Evolutionary conservation across 2,113 vertebrate species (phyloP), one percentile per base, ranked within the genome.

Genomic region (Calidris pugnax): DNA sequence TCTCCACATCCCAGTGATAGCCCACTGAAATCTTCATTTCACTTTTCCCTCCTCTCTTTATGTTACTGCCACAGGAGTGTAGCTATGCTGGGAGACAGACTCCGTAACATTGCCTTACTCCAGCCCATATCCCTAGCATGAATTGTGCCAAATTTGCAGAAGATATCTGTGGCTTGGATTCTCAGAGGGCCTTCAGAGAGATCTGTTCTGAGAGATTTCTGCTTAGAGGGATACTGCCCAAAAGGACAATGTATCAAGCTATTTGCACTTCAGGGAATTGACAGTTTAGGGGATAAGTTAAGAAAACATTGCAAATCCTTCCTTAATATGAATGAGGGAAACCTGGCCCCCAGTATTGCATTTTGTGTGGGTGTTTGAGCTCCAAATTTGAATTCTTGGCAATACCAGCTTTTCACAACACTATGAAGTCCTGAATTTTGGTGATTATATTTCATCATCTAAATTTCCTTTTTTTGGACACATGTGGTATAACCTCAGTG

Each of bases 401-500:
- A 39, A n/a, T 51, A 5, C 1, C 50, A 77, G 17, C 5, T 77
- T 71, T 15, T 80, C 35, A 76, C 4, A 81, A 10, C 11, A 37
- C 24, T 89, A 24, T 50, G 32, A 91, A 91, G 11, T 32, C 33
- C n/a, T 67, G 22, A 81, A 63, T 15, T 71, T 63, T 33, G 17
- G 4, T 27, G 35, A 50, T 45, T 74, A 18, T 30, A 57, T 55
- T 81, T 71, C 22, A 71, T 22, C 16, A 41, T 19, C 27, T 62
- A 23, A 69, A 53, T 27, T 64, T 13, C 2, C 6, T 13, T 60
- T 45, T 35, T 72, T 47, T 17, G 6, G 5, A 17, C 6, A 27
- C 0, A 0, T 48, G 22, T 47, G 12, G 30, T 76, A 73, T 24
- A 79, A 4, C 2, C 4, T 1, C 9, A 66, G 41, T 18, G 10